Base-by-base conservation (phyloP, 2,888 invertebrate genomes). In the Lampropteryx suffumata region DNA sequence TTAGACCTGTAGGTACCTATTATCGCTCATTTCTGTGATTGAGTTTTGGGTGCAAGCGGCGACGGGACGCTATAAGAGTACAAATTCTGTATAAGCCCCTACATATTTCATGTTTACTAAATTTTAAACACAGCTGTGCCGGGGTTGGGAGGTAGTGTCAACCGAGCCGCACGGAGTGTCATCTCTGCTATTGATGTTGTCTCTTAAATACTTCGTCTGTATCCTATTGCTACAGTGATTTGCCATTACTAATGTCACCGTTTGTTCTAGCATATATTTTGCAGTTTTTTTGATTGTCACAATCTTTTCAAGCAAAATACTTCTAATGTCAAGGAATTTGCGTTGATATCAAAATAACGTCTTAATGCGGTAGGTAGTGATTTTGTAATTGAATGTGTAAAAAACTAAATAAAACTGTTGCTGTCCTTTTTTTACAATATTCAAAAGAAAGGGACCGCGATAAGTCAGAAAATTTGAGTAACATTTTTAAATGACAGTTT, bases 21-120 rank as follows among this genome's bases (percentile, higher is more conserved):
- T 59, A 40, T 57, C 50, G 54, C 58, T 64, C 55, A 55, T 56
- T 57, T 56, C 50, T 51, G 56, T 56, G 58, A 56, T 55, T 48
- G 49, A 43, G 42, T 52, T 50, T 43, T 50, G 54, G 58, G 59
- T 65, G 76, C 75, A 73, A 76, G 79, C 78, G 84, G 24, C 17
- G 24, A 79, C 80, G 82, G 82, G 79, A 87, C 81, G 82, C 82
- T 82, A 26, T 47, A 73, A 93, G 92, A 94, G 94, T 94, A 94
- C 94, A 94, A 94, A 94, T 94, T 93, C 93, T 92, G 91, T 92
- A 91, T 92, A 92, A 92, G 92, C 91, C 92, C 91, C 91, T 84
- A 82, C 80, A 81, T 86, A 84, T 83, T 84, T 82, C 76, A 55
- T 84, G 79, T 82, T 82, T 84, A 46, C 42, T 48, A 84, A 82